Evolutionary conservation across 2,888 invertebrate genomes (phyloP), one percentile per base, ranked within the genome.

Genomic region (Lordiphosa fenestrarum): DNA sequence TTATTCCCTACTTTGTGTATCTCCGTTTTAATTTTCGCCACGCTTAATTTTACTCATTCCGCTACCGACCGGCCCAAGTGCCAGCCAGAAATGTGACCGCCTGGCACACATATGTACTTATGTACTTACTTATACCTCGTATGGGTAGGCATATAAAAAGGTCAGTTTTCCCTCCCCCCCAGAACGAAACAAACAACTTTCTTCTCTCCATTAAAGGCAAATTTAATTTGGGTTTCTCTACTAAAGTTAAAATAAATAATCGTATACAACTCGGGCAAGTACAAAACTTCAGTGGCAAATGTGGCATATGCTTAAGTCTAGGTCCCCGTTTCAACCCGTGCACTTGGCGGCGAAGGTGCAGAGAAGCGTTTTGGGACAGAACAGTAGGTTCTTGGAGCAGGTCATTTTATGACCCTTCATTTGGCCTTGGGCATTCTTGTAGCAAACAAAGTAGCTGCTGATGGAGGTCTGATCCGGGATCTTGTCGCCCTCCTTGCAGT

Each of bases 401-500:
- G 84, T 87, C 88, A 91, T 89, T 68, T 90, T 89, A 57, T 90
- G 87, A 0, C 89, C 88, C 69, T 89, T 89, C 80, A 91, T 89
- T 36, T 86, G 78, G 2, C 88, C 87, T 15, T 87, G 85, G 2
- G 86, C 74, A 7, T 84, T 87, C 59, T 88, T 88, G 46, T 89
- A 90, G 77, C 91, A 91, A 23, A 91, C 88, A 70, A 90, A 91
- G 61, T 91, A 91, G 71, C 88, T 90, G 35, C 75, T 86, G 6
- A 89, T 87, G 1, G 91, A 91, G 1, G 86, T 87, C 42, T 88
- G 87, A 74, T 91, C 91, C 2, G 89, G 87, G 6, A 89, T 86
- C 75, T 91, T 91, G 30, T 91, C 91, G 2, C 89, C 87, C 56
- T 89, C 89, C 25, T 85, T 86, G 58, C 91, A 91, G 54, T 89